Evolutionary conservation across 1,140 invertebrate genomes (phyloP).

Genomic region (Sycobia sp.): DNA sequence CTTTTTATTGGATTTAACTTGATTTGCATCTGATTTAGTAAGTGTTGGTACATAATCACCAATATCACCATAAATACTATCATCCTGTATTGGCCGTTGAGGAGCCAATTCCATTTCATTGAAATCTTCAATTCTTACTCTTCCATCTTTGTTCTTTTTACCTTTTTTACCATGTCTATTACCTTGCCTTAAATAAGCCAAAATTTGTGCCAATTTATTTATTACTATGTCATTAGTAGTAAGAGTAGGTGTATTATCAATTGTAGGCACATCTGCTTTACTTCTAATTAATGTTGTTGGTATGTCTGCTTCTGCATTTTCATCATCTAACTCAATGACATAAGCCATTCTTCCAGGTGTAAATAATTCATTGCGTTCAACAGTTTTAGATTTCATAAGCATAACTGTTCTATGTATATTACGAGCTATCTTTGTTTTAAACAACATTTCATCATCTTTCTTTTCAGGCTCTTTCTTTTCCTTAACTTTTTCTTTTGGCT

Average conservation of each 20-base stretch:
- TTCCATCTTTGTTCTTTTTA: conserved; percentile 71
- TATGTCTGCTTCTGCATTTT: conserved; percentile 85
- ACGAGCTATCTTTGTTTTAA: conserved; percentile 78
- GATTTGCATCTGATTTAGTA: conserved; percentile 49
- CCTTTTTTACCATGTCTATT: conserved; percentile 77
- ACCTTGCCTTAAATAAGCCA: conserved; percentile 90
- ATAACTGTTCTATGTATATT: conserved; percentile 75
- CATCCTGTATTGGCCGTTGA: conserved; percentile 61
- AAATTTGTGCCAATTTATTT: conserved; percentile 95
- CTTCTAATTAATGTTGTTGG: conserved; percentile 95
- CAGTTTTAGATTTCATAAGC: conserved; percentile 70
- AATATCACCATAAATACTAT: conserved; percentile 92
- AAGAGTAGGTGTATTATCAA: conserved; percentile 78
- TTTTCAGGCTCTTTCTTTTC: conserved; percentile 65
- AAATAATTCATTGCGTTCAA: conserved; percentile 93
- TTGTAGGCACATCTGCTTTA: conserved; percentile 89
- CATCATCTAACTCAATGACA: conserved; percentile 93
- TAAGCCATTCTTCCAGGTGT: conserved; percentile 97
- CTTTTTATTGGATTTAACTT: conserved; percentile 50
- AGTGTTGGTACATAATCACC: conserved; percentile 83
- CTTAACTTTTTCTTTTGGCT: conserved; percentile 61
- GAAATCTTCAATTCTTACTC: conserved; percentile 43
- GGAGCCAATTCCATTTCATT: conserved; percentile 37
- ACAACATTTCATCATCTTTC: conserved; percentile 77
- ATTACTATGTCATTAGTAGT: conserved; percentile 96